Evolutionary conservation across 2,797 vertebrate species (phyloP).

Genomic region (Cichlasoma orientale): DNA sequence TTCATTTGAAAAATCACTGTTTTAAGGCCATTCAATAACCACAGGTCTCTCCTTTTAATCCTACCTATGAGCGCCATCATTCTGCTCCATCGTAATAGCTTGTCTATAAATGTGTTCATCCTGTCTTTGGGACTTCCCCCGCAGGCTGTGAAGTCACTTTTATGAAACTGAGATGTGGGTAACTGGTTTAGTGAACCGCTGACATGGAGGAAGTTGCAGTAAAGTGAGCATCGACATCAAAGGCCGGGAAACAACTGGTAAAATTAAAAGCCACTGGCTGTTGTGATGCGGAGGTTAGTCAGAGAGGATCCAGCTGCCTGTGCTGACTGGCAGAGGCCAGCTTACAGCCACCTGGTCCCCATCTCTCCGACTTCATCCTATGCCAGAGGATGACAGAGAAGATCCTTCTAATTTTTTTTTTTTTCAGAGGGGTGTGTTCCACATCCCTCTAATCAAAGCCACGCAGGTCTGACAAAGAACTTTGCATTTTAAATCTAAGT

Average conservation of each 20-base stretch:
- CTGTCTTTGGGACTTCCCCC: constrained; percentile 38
- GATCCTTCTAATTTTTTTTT: constrained; percentile 64
- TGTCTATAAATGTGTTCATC: constrained; percentile 31
- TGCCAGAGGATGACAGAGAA: constrained; percentile 73
- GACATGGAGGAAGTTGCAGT: constrained; percentile 67
- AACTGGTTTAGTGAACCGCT: constrained; percentile 48
- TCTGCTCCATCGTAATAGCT: constrained; percentile 12
- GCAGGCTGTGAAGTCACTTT: constrained; percentile 40
- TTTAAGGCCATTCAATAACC: not conserved
- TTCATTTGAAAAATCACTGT: not conserved
- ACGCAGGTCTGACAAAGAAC: constrained; percentile 71
- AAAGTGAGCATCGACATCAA: constrained; percentile 65
- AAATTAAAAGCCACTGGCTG: constrained; percentile 71
- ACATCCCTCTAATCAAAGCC: constrained; percentile 82
- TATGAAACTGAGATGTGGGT: constrained; percentile 51
- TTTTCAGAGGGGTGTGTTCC: constrained; percentile 58
- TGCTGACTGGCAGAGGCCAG: constrained; percentile 56
- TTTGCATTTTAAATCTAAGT: constrained; percentile 70
- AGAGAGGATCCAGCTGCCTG: constrained; percentile 74
- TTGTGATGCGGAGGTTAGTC: constrained; percentile 72
- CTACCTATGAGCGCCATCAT: not conserved
- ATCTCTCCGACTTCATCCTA: constrained; percentile 66
- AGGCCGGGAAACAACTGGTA: constrained; percentile 54
- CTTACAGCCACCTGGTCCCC: constrained; percentile 73
- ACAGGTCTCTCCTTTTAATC: not conserved